These are phyloP conservation scores for Fistularia tabacaria DNA, from an alignment of 2,797 vertebrate genomes.

Conservation along the genomic window DNA sequence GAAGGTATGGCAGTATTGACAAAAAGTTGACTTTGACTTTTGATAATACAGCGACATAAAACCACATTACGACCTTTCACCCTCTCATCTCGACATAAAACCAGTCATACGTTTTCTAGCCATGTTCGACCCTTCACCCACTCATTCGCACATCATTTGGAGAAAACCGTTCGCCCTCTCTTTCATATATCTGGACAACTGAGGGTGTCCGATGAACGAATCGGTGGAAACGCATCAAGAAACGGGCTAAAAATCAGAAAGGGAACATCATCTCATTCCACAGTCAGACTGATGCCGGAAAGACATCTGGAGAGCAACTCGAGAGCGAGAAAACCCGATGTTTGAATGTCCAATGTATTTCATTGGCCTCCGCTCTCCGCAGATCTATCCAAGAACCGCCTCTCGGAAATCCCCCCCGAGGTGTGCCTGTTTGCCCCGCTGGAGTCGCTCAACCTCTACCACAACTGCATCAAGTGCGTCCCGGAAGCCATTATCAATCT, in stretches of 20 bases:
- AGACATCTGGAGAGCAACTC: background rate
- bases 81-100: too few species aligned
- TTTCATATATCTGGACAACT: slow-evolving; percentile 1
- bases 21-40: too few species aligned
- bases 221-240: too few species aligned
- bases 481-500: slow-evolving; percentile 96
- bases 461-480: slow-evolving; percentile 97
- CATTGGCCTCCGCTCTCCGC: slow-evolving; percentile 28
- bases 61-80: background rate
- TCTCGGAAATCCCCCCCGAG: slow-evolving; percentile 92
- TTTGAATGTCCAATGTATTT: slow-evolving; percentile 7
- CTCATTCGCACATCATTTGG: slow-evolving; percentile 44
- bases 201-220: background rate
- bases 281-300: too few species aligned
- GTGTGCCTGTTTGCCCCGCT: slow-evolving; percentile 93
- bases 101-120: too few species aligned
- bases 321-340: background rate
- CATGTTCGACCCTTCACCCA: slow-evolving; percentile 5
- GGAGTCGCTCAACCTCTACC: slow-evolving; percentile 95
- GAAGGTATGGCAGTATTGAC: too few species aligned
- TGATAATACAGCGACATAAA: too few species aligned
- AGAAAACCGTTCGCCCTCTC: slow-evolving; percentile 25
- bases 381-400: slow-evolving; percentile 97
- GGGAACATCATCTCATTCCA: too few species aligned
- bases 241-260: too few species aligned